A percentile compares a stretch with the other conserved stretches of the same genome.
phyloP scores from a whole-genome alignment of 2,113 vertebrate species.

The Corydoras maculifer region DNA sequence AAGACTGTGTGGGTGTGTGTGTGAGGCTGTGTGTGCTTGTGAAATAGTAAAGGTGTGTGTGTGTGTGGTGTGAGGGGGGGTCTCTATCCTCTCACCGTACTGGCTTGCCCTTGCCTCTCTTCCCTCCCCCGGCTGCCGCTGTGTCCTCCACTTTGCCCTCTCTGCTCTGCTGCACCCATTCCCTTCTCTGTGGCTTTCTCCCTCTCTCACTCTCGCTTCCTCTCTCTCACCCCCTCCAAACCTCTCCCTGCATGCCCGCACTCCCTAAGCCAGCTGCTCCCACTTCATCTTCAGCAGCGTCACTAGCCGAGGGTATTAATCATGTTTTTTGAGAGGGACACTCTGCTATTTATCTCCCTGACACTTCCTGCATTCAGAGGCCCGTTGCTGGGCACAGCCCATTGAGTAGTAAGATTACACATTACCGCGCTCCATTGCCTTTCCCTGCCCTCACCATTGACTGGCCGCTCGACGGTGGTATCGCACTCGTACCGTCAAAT shows the following conservation, averaged over 20 bases:
- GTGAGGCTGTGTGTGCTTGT: background rate
- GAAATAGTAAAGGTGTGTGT: background rate
- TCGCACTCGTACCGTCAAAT: conserved; percentile 86
- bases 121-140: conserved; percentile 69
- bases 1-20: conserved; percentile 21
- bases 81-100: conserved; percentile 59
- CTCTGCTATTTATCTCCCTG: conserved; percentile 99
- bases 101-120: conserved; percentile 66
- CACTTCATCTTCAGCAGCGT: conserved; percentile 99
- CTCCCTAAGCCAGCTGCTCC: conserved; percentile 98
- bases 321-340: conserved; percentile 99
- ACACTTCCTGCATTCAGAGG: conserved; percentile 93
- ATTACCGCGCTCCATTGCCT: conserved; percentile 98
- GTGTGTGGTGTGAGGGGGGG: conserved; percentile 19
- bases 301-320: conserved; percentile 98
- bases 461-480: conserved; percentile 91
- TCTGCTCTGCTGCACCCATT: conserved; percentile 82
- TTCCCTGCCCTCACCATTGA: conserved; percentile 98
- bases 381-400: conserved; percentile 95
- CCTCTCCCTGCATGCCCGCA: conserved; percentile 85
- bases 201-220: conserved; percentile 58
- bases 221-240: conserved; percentile 56
- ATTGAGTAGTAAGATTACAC: conserved; percentile 99
- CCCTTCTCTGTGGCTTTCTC: conserved; percentile 57
- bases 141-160: conserved; percentile 97